These are phyloP conservation scores for Pitangus sulphuratus DNA, from an alignment of 2,797 vertebrate genomes.

Conservation along the genomic window DNA sequence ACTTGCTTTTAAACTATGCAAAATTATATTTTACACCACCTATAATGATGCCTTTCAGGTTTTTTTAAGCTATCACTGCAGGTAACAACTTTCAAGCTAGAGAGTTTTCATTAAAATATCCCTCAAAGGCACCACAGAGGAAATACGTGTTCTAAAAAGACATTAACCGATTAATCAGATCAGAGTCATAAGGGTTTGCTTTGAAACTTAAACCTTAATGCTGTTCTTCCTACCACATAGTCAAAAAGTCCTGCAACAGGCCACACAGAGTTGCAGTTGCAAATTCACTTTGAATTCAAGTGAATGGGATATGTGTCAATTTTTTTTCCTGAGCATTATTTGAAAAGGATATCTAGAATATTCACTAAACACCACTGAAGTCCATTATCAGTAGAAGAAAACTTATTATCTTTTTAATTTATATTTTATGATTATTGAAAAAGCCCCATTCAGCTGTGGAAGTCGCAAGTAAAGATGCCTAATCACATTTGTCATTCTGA, in stretches of 20 bases:
- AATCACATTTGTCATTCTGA: background rate
- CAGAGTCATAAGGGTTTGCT: background rate
- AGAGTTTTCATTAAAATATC: conserved; percentile 30
- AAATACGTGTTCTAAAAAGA: background rate
- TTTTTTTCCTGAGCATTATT: background rate
- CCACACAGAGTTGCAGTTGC: background rate
- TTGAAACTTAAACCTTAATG: conserved; percentile 15
- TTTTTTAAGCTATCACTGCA: background rate
- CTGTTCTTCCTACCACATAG: background rate
- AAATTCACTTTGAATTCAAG: background rate
- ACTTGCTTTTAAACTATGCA: background rate
- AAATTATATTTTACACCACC: background rate
- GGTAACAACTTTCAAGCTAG: background rate
- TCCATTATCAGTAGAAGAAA: background rate
- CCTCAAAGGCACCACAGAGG: conserved; percentile 3
- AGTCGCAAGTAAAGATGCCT: background rate
- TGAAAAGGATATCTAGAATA: background rate
- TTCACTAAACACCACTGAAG: background rate
- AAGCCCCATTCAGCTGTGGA: background rate
- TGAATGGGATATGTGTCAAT: background rate
- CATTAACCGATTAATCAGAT: background rate
- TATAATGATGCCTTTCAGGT: background rate
- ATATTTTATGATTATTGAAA: background rate
- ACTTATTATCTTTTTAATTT: accelerated
- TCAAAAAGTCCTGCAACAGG: background rate